Conservation (phyloP, 1,140 invertebrate genomes). For the Helicoverpa zea region DNA sequence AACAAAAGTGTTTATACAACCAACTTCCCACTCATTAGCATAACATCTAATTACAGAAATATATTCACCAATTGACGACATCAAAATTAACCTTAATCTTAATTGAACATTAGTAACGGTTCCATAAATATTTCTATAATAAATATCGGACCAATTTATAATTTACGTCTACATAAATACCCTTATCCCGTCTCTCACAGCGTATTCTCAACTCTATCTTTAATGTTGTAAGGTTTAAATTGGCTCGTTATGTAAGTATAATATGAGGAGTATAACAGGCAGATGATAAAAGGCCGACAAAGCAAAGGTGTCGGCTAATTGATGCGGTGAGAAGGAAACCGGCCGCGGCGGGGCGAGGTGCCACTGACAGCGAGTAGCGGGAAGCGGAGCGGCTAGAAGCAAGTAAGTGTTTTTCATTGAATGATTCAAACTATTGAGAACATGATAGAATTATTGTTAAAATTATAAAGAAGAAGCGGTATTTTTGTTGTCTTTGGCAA, state of each 20-base stretch:
- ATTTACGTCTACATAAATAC: constrained; percentile 47
- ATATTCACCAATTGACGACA: constrained; percentile 28
- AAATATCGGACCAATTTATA: constrained; percentile 48
- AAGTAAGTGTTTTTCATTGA: too few relatives aligned
- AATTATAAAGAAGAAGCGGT: too few relatives aligned
- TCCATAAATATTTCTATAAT: constrained; percentile 37
- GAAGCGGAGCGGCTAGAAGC: background rate
- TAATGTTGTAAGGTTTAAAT: background rate
- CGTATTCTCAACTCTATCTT: background rate
- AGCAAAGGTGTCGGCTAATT: constrained; percentile 70
- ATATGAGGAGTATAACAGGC: constrained; percentile 54
- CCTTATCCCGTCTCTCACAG: background rate
- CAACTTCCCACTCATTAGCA: constrained; percentile 20
- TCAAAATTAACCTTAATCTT: constrained; percentile 33
- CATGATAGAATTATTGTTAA: too few relatives aligned
- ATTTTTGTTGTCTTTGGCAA: too few relatives aligned
- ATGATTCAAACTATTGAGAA: too few relatives aligned
- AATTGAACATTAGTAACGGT: constrained; percentile 47
- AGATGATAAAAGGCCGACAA: constrained; percentile 65
- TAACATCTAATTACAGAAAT: constrained; percentile 29
- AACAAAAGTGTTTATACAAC: background rate
- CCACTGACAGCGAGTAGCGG: constrained; percentile 40
- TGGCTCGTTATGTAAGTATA: background rate
- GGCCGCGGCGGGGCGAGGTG: constrained; percentile 33
- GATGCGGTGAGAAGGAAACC: constrained; percentile 56